These are phyloP conservation scores for Trachurus trachurus DNA, from an alignment of 2,797 vertebrate genomes.

Conservation along the genomic window DNA sequence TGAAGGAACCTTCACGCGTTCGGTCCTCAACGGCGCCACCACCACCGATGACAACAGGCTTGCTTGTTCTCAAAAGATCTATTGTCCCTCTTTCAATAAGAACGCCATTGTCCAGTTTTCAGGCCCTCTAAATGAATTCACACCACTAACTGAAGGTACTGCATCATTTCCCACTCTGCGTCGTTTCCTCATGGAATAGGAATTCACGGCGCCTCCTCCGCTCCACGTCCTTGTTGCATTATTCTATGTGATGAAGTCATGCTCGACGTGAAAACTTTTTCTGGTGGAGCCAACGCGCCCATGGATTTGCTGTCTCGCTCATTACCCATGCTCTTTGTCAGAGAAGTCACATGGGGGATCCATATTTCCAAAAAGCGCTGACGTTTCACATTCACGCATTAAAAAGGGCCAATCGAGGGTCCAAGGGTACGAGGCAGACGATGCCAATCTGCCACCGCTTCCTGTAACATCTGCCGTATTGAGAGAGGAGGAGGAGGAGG, in stretches of 20 bases:
- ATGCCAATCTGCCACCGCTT: conserved; percentile 59
- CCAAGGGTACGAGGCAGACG: conserved; percentile 37
- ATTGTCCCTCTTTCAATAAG: conserved; percentile 70
- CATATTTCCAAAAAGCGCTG: conserved; percentile 12
- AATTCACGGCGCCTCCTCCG: conserved; percentile 50
- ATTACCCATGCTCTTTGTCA: conserved; percentile 62
- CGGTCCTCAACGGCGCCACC: conserved; percentile 31
- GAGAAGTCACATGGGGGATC: conserved; percentile 40
- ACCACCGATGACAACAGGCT: not conserved
- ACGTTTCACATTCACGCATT: conserved; percentile 18
- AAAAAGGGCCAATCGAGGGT: conserved; percentile 34
- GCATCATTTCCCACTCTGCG: conserved; percentile 65
- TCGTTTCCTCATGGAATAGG: conserved; percentile 56
- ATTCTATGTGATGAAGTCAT: conserved; percentile 47
- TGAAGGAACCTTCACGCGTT: conserved; percentile 60
- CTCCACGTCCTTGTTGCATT: conserved; percentile 43
- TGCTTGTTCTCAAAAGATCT: conserved; percentile 69
- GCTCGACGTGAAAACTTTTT: conserved; percentile 31
- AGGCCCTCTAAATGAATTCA: conserved; percentile 56
- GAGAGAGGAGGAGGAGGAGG: not conserved
- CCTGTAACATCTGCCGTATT: conserved; percentile 61
- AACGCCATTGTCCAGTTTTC: conserved; percentile 70
- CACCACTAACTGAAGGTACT: conserved; percentile 58
- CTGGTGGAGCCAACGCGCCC: conserved; percentile 14
- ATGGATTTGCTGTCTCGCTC: conserved; percentile 39